Conservation (phyloP, 1,140 invertebrate species). For the Drosophila punjabiensis region DNA sequence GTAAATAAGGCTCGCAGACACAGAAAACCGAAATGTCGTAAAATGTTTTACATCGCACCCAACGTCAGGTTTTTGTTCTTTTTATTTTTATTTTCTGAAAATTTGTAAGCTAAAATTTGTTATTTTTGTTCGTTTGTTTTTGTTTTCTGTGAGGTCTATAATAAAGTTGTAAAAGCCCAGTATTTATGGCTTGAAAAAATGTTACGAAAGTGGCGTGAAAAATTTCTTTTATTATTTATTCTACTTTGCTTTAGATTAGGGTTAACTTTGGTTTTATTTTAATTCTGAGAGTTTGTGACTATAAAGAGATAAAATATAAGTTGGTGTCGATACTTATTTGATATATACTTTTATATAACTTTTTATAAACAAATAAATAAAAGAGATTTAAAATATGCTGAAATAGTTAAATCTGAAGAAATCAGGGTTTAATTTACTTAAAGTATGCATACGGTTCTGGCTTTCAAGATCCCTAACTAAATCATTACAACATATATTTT, state of each 20-base stretch:
- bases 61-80: slow-evolving; percentile 47
- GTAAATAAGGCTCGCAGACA: slow-evolving; percentile 9
- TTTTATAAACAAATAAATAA: background rate
- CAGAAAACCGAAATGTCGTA: slow-evolving; percentile 50
- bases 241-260: slow-evolving; percentile 14
- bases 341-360: too few relatives aligned
- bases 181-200: slow-evolving; percentile 65
- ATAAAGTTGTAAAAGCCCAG: slow-evolving; percentile 68
- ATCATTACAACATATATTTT: background rate
- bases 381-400: background rate
- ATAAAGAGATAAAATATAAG: background rate
- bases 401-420: background rate
- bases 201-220: slow-evolving; percentile 61
- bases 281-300: background rate
- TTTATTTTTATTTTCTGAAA: slow-evolving; percentile 19
- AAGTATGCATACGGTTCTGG: background rate
- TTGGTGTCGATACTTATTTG: background rate
- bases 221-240: slow-evolving; percentile 22
- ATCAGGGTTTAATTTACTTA: background rate
- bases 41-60: slow-evolving; percentile 64
- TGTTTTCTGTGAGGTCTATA: slow-evolving; percentile 48
- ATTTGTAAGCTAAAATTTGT: slow-evolving; percentile 1
- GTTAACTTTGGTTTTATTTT: slow-evolving; percentile 5
- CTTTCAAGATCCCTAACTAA: background rate
- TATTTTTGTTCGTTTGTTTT: slow-evolving; percentile 6